phyloP scores from a whole-genome alignment of 2,113 vertebrate species.

The Chaetorhynchus papuensis region DNA sequence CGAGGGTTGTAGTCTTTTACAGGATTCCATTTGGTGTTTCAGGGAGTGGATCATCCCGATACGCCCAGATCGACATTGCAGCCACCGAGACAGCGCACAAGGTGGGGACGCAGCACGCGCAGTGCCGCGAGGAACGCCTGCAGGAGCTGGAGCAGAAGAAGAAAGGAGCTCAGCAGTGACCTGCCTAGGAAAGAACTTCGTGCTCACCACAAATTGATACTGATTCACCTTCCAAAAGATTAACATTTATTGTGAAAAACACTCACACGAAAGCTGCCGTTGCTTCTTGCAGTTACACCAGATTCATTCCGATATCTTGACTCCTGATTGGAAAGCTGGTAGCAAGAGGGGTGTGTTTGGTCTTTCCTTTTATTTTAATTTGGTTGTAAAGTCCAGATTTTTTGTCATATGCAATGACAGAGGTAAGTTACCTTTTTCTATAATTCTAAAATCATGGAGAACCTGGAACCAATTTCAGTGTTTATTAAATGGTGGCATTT shows the following conservation, averaged over 20 bases:
- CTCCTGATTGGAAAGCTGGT: constrained; percentile 55
- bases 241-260: not conserved
- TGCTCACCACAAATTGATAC: not conserved
- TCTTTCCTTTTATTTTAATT: not conserved
- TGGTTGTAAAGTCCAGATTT: not conserved
- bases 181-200: not conserved
- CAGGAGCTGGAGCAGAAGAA: constrained; percentile 77
- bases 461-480: not conserved
- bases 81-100: constrained; percentile 83
- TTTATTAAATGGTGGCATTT: constrained; percentile 35
- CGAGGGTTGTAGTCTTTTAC: accelerated
- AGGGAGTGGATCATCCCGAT: constrained; percentile 77
- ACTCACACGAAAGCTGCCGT: not conserved
- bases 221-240: not conserved
- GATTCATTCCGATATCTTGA: constrained; percentile 57
- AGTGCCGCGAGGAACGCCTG: constrained; percentile 76
- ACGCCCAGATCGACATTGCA: constrained; percentile 80
- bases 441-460: not conserved
- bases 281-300: not conserved
- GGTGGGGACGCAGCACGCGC: constrained; percentile 79
- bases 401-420: not conserved
- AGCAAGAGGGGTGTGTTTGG: not conserved
- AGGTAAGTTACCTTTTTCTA: not conserved
- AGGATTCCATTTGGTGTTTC: not conserved
- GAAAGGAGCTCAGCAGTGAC: constrained; percentile 72